Evolutionary conservation across 2,113 vertebrate species (phyloP).

Genomic region (Tychaedon coryphoeus): DNA sequence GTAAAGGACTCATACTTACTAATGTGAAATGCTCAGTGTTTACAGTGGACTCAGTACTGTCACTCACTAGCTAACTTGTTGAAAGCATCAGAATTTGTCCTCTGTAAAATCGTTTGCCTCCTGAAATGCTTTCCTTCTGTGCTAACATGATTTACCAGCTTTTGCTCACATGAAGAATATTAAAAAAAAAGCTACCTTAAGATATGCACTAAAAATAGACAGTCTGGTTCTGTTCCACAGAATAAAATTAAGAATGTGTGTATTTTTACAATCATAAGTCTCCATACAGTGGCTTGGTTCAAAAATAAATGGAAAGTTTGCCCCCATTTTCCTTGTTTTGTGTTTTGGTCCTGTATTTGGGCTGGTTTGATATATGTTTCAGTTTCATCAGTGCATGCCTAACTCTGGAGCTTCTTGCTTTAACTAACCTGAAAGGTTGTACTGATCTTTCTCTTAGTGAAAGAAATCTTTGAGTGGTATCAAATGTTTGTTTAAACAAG

Average conservation of each 20-base stretch:
- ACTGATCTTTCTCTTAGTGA: neutral
- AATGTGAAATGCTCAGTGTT: neutral
- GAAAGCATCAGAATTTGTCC: neutral
- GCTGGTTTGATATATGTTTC: too few species aligned
- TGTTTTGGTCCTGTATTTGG: neutral
- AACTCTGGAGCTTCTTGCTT: neutral
- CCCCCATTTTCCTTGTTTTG: neutral
- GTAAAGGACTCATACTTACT: neutral
- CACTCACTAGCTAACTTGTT: neutral
- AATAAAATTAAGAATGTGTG: neutral
- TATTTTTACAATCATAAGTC: neutral
- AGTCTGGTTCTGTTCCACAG: rapidly evolving
- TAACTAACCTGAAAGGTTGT: neutral
- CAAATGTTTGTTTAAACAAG: neutral
- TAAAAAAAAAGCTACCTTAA: neutral
- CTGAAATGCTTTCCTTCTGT: neutral
- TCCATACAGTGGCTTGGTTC: neutral
- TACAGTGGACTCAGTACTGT: neutral
- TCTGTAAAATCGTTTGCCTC: neutral
- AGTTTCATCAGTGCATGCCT: rapidly evolving
- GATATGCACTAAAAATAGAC: neutral
- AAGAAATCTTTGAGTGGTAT: neutral
- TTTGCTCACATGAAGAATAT: neutral
- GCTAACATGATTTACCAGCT: neutral
- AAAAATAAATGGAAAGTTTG: neutral